A percentile compares a stretch with the other conserved stretches of the same genome.
These are phyloP conservation scores for Acridotheres tristis DNA, from an alignment of 2,797 vertebrate genomes.

Conservation along the genomic window DNA sequence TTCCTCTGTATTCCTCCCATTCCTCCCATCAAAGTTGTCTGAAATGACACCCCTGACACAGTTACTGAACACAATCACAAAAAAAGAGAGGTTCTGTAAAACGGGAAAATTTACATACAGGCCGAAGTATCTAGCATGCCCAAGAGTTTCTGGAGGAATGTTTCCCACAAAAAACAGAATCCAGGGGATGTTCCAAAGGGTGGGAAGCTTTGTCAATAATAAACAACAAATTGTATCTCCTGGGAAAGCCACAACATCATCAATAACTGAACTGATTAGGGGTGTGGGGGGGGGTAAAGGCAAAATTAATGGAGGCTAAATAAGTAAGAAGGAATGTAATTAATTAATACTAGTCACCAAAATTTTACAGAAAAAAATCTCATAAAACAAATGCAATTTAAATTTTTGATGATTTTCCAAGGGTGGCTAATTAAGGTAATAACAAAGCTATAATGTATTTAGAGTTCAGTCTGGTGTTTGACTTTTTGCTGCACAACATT, in stretches of 20 bases:
- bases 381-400: conserved; percentile 19
- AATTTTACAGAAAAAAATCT: neutral
- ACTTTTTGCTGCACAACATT: neutral
- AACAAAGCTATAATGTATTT: conserved; percentile 11
- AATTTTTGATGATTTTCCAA: conserved; percentile 47
- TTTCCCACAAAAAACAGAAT: neutral
- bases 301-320: neutral
- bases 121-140: neutral
- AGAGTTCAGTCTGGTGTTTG: neutral
- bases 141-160: neutral
- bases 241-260: neutral
- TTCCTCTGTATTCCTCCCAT: neutral
- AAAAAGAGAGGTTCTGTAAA: neutral
- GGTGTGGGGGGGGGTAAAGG: rapidly evolving
- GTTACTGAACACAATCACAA: neutral
- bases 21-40: neutral
- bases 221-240: neutral
- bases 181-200: neutral
- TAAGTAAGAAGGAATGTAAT: neutral
- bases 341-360: neutral
- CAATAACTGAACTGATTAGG: neutral
- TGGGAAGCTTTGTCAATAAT: neutral
- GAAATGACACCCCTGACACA: neutral
- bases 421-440: conserved; percentile 19
- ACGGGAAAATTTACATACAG: neutral